Base-by-base conservation (phyloP, 2,888 invertebrate genomes). In the Tigriopus californicus region DNA sequence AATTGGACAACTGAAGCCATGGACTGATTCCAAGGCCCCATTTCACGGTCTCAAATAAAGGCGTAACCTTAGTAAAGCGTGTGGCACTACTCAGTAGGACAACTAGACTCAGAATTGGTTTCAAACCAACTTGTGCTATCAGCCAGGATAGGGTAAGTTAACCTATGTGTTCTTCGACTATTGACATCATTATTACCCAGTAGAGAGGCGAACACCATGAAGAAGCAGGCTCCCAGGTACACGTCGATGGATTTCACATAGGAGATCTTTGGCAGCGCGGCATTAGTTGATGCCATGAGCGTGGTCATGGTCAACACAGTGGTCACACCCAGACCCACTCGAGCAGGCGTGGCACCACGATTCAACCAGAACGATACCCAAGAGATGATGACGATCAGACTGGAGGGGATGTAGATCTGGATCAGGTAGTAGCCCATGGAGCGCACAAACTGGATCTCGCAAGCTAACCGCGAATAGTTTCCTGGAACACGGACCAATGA, bases 371-470 rank as follows among this genome's bases (percentile, higher is more conserved):
- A 91, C 71, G 87, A 88, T 73, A 91, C 90, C 91, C 91, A 91
- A 70, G 89, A 90, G 78, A 91, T 91, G 75, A 91, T 89, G 73
- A 91, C 91, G 76, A 91, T 91, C 74, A 92, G 80, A 73, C 89
- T 87, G 75, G 91, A 91, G 71, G 92, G 92, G 77, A 92, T 90
- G 79, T 92, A 92, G 76, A 92, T 92, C 79, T 92, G 92, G 77
- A 94, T 94, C 71, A 92, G 80, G 79, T 94, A 94, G 80, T 94
- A 94, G 71, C 94, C 94, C 89, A 94, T 91, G 71, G 91, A 91
- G 67, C 94, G 83, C 68, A 90, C 90, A 76, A 94, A 91, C 76
- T 91, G 89, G 74, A 92, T 91, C 76, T 89, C 89, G 77, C 90
- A 91, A 68, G 88, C 87, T 79, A 94, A 77, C 71, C 92, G 83